Percentiles rank a stretch among this genome's conserved stretches.
Evolutionary conservation across 2,113 vertebrate species (phyloP).

Genomic region (Arenaria interpres): DNA sequence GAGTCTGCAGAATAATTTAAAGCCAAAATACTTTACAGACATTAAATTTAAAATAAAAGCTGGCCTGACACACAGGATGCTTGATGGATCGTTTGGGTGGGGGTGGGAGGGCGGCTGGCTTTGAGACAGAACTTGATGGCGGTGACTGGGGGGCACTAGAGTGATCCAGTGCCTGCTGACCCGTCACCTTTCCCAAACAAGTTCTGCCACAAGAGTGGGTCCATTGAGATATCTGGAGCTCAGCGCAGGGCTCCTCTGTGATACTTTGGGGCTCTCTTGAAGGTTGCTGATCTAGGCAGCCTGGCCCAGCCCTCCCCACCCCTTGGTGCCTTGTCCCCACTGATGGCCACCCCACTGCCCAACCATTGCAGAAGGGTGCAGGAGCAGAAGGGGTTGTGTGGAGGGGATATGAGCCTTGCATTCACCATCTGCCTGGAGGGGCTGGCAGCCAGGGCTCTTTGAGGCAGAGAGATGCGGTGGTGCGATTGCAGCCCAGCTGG

Average conservation of each 20-base stretch:
- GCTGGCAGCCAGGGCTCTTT: constrained; percentile 4
- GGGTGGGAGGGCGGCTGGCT: neutral
- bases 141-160: neutral
- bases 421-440: constrained; percentile 34
- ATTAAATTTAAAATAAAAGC: neutral
- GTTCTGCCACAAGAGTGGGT: neutral
- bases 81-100: neutral
- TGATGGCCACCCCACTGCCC: neutral
- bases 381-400: neutral
- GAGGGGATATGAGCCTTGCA: neutral
- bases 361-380: neutral
- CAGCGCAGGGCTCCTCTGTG: neutral
- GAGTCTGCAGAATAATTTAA: constrained; percentile 66
- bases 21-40: constrained; percentile 29
- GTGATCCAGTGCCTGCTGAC: neutral
- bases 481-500: neutral
- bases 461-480: neutral
- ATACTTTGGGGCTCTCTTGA: neutral
- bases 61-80: neutral
- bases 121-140: neutral
- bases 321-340: neutral
- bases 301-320: neutral
- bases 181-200: neutral
- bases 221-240: accelerated
- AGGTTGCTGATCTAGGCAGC: neutral